phyloP scores from a whole-genome alignment of 2,113 vertebrate genomes.

The Tragulus kanchil region DNA sequence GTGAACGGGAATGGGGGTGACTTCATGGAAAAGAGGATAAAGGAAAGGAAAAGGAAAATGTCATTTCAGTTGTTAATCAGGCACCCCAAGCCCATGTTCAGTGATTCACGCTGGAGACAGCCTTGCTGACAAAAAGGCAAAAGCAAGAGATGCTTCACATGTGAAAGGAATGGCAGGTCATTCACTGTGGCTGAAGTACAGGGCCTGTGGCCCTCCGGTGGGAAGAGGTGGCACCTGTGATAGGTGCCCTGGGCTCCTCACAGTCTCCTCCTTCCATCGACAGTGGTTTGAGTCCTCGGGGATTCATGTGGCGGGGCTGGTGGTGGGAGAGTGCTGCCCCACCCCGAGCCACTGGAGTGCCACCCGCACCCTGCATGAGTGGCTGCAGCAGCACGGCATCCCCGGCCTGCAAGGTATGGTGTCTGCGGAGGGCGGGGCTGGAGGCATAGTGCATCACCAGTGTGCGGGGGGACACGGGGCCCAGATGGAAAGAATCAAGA shows the following conservation, averaged over 20 bases:
- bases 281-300: constrained; percentile 97
- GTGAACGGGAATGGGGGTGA: background rate
- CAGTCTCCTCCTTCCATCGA: accelerated
- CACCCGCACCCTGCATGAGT: constrained; percentile 91
- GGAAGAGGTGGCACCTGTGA: background rate
- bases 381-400: constrained; percentile 94
- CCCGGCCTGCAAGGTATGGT: constrained; percentile 94
- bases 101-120: background rate
- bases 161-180: background rate
- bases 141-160: background rate
- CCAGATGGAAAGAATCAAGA: accelerated
- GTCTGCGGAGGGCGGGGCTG: too few species aligned
- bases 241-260: background rate
- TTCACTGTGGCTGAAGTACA: background rate
- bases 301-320: constrained; percentile 94
- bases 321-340: constrained; percentile 94
- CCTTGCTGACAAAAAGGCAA: background rate
- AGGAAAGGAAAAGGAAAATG: background rate
- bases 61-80: background rate
- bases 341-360: constrained; percentile 96
- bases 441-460: too few species aligned
- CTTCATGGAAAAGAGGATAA: background rate
- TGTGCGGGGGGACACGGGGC: background rate
- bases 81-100: background rate
- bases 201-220: accelerated